Conservation (phyloP, 2,888 invertebrate species). For the Calephelis perditalis region DNA sequence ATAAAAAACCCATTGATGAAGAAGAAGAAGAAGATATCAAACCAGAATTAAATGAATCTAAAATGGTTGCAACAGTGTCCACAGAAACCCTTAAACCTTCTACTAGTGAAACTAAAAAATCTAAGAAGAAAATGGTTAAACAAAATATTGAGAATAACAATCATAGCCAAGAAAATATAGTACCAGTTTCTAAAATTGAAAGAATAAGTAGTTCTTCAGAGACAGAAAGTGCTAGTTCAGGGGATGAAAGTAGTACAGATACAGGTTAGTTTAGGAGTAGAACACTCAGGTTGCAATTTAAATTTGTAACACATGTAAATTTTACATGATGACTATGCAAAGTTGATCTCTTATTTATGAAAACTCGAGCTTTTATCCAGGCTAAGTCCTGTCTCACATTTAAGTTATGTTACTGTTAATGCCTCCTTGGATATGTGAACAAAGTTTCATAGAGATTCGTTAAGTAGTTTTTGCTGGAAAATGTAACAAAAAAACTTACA, state of each 20-base stretch:
- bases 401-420: too few relatives aligned
- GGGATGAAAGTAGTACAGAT: conserved; percentile 82
- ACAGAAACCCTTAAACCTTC: conserved; percentile 69
- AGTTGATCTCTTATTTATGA: too few relatives aligned
- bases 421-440: too few relatives aligned
- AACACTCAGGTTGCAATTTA: conserved; percentile 1
- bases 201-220: conserved; percentile 77
- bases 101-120: conserved; percentile 47
- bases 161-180: conserved; percentile 15
- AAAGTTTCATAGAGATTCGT: too few relatives aligned
- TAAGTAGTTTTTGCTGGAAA: too few relatives aligned
- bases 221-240: conserved; percentile 80
- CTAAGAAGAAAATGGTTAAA: conserved; percentile 46
- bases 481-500: too few relatives aligned
- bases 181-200: conserved; percentile 32
- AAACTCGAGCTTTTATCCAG: too few relatives aligned
- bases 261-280: conserved; percentile 50
- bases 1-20: conserved; percentile 57
- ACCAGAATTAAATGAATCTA: conserved; percentile 48
- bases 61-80: conserved; percentile 67
- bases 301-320: conserved; percentile 4
- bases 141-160: conserved; percentile 34
- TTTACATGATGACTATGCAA: too few relatives aligned
- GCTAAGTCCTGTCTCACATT: too few relatives aligned
- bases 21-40: conserved; percentile 61